Percentiles rank a stretch among this genome's conserved stretches.
Evolutionary conservation across 1,140 invertebrate species (phyloP).

Genomic region (Panagrolaimus sp.): DNA sequence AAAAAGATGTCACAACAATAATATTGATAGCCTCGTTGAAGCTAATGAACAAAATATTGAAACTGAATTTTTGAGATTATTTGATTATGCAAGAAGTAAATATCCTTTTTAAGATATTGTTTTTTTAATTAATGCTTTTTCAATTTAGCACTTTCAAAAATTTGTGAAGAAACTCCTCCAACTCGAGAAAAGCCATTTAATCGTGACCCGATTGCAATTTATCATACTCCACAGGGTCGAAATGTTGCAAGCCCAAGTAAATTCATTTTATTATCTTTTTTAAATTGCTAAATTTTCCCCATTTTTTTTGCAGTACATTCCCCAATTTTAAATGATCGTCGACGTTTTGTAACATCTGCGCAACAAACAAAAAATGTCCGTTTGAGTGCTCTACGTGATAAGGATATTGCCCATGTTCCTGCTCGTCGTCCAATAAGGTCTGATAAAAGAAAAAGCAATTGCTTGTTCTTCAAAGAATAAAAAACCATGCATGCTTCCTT

Average conservation of each 20-base stretch:
- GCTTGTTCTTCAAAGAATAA: not conserved
- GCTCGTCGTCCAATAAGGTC: not conserved
- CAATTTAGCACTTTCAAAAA: slow-evolving; percentile 5
- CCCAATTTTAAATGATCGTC: not conserved
- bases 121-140: not conserved
- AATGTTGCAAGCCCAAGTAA: slow-evolving; percentile 11
- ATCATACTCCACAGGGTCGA: not conserved
- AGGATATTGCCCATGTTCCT: slow-evolving; percentile 8
- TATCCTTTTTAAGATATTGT: not conserved
- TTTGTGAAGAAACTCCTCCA: not conserved
- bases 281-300: not conserved
- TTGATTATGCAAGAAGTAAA: slow-evolving; percentile 15
- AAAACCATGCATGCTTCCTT: not conserved
- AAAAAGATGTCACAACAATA: not conserved
- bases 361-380: not conserved
- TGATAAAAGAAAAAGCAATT: not conserved
- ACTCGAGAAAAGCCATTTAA: slow-evolving; percentile 8
- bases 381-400: slow-evolving; percentile 5
- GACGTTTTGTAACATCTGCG: not conserved
- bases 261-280: not conserved
- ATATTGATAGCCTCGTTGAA: not conserved
- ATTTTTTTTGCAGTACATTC: slow-evolving; percentile 4
- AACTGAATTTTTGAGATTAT: slow-evolving; percentile 17
- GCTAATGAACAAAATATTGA: slow-evolving; percentile 20
- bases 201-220: not conserved